Evolutionary conservation across 2,113 vertebrate genomes (phyloP).

Genomic region (Micronycteris hirsuta): DNA sequence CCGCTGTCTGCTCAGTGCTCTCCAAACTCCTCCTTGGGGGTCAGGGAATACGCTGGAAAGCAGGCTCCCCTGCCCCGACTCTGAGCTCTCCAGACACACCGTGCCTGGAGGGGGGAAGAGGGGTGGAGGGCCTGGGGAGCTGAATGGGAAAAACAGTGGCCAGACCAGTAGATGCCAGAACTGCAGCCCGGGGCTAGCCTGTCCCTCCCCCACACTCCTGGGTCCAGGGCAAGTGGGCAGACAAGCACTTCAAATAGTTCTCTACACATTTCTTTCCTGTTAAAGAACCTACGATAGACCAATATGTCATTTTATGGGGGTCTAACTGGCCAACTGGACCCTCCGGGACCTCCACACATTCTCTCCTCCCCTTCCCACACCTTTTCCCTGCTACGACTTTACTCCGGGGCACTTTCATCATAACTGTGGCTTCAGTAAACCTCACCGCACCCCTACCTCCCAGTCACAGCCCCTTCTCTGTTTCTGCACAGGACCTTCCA

Average conservation of each 20-base stretch:
- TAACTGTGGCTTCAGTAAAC: not conserved
- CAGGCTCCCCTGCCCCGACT: not conserved
- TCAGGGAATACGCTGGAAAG: not conserved
- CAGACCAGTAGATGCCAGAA: not conserved
- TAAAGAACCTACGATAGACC: not conserved
- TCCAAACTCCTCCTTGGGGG: not conserved
- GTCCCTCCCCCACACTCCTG: not conserved
- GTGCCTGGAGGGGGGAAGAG: too few species aligned
- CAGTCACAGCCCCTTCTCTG: not conserved
- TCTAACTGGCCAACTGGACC: not conserved
- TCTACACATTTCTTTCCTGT: not conserved
- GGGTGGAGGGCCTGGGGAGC: not conserved
- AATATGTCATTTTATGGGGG: not conserved
- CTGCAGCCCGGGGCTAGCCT: not conserved
- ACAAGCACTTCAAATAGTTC: not conserved
- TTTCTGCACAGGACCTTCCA: not conserved
- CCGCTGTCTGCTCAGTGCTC: not conserved
- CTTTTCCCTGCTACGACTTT: not conserved
- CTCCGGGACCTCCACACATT: not conserved
- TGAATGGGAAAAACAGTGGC: accelerated
- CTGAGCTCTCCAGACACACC: not conserved
- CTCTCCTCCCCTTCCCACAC: accelerated
- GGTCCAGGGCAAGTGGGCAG: not conserved
- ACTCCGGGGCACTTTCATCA: not conserved
- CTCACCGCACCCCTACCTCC: not conserved